phyloP scores from a whole-genome alignment of 2,797 vertebrate species.

The Myripristis murdjan region DNA sequence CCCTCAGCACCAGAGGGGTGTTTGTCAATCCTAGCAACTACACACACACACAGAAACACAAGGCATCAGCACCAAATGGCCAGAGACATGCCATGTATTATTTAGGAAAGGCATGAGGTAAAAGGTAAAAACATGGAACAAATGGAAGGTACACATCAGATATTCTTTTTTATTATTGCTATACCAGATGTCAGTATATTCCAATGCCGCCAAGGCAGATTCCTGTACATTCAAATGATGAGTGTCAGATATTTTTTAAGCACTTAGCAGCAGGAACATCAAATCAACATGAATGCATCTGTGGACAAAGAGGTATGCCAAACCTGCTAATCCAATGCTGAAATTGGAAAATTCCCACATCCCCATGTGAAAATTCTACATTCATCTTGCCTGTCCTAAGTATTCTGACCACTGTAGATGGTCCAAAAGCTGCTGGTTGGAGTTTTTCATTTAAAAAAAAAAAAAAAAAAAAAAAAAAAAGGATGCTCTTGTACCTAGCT shows the following conservation, averaged over 20 bases:
- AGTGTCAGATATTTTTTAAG: background rate
- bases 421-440: too few relatives aligned
- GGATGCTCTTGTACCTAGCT: too few relatives aligned
- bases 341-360: too few relatives aligned
- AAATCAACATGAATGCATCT: too few relatives aligned
- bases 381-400: too few relatives aligned
- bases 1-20: conserved; percentile 7
- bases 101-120: background rate
- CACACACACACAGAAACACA: conserved; percentile 35
- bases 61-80: background rate
- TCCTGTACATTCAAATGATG: too few relatives aligned
- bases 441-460: too few relatives aligned
- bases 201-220: too few relatives aligned
- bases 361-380: too few relatives aligned
- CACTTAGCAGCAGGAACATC: background rate
- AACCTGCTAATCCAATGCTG: background rate
- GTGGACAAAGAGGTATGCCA: background rate
- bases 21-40: conserved; percentile 20
- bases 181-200: background rate
- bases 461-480: too few relatives aligned
- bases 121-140: background rate
- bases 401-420: too few relatives aligned
- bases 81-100: background rate
- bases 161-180: background rate
- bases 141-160: background rate